Percentiles rank a stretch among this genome's conserved stretches.
phyloP scores from a whole-genome alignment of 2,888 invertebrate genomes.

The Neria commutata region DNA sequence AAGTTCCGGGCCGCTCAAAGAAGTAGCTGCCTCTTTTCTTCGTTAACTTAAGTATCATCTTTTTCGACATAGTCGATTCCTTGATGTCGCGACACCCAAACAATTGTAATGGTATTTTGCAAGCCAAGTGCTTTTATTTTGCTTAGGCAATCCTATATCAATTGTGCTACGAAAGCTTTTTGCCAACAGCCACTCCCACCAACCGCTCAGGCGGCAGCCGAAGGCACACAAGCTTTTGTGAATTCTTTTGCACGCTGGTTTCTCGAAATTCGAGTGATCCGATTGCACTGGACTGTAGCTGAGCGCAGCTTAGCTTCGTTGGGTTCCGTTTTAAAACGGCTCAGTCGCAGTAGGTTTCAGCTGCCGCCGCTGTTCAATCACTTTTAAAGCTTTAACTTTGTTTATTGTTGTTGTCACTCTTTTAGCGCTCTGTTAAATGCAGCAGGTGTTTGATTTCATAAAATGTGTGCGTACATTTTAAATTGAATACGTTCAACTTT shows the following conservation, averaged over 20 bases:
- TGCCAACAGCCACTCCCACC: neutral
- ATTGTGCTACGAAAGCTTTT: neutral
- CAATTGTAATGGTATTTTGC: too few species aligned
- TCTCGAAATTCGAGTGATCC: neutral
- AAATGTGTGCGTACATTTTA: neutral
- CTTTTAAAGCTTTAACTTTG: neutral
- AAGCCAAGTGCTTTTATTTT: too few species aligned
- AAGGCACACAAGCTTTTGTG: too few species aligned
- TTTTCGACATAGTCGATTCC: too few species aligned
- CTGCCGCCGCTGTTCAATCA: neutral
- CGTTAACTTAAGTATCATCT: too few species aligned
- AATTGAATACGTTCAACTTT: too few species aligned
- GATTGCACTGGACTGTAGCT: too few species aligned
- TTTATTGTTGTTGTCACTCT: conserved; percentile 21
- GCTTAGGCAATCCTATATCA: too few species aligned
- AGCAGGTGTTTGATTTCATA: neutral
- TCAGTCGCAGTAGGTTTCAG: neutral
- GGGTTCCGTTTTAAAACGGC: neutral
- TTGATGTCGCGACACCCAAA: too few species aligned
- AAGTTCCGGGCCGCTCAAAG: too few species aligned
- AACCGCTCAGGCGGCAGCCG: neutral
- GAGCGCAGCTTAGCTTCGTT: neutral
- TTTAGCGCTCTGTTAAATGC: neutral
- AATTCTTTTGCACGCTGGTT: neutral
- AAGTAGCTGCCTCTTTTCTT: too few species aligned